phyloP scores from a whole-genome alignment of 2,113 vertebrate genomes.

The Thalassoma bifasciatum region DNA sequence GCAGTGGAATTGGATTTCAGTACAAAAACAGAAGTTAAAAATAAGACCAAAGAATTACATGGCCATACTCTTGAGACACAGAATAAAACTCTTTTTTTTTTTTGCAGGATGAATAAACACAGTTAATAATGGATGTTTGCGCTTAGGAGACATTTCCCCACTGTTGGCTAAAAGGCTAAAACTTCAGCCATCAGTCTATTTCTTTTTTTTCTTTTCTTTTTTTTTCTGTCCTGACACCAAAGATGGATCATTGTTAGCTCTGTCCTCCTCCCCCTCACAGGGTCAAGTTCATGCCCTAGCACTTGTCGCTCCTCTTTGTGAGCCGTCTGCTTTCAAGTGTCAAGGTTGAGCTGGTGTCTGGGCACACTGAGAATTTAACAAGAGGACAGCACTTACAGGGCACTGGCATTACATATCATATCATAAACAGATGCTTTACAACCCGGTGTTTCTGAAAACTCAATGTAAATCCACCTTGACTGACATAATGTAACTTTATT shows the following conservation, averaged over 20 bases:
- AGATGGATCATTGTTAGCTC: constrained; percentile 11
- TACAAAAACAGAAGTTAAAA: neutral
- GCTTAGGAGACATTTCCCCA: neutral
- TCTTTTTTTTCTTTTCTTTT: too few relatives aligned
- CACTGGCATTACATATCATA: neutral
- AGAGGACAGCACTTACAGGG: constrained; percentile 15
- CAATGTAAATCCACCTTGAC: neutral
- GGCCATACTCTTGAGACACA: too few relatives aligned
- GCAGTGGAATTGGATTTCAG: neutral
- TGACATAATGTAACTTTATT: too few relatives aligned
- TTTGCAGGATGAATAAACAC: too few relatives aligned
- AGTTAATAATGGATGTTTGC: too few relatives aligned
- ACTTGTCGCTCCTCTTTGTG: constrained; percentile 32
- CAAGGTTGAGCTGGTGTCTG: constrained; percentile 47
- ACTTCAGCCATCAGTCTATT: neutral
- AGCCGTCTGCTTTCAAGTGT: constrained; percentile 44
- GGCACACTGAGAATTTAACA: constrained; percentile 34
- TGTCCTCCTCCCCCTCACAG: neutral
- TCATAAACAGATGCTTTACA: constrained; percentile 19
- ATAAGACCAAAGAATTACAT: neutral
- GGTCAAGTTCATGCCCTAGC: constrained; percentile 49
- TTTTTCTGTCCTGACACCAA: neutral
- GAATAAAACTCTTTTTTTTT: too few relatives aligned
- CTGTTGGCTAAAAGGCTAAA: neutral
- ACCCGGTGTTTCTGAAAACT: neutral